These are phyloP conservation scores for Marmota flaviventris DNA, from an alignment of 2,113 vertebrate species.

Conservation along the genomic window DNA sequence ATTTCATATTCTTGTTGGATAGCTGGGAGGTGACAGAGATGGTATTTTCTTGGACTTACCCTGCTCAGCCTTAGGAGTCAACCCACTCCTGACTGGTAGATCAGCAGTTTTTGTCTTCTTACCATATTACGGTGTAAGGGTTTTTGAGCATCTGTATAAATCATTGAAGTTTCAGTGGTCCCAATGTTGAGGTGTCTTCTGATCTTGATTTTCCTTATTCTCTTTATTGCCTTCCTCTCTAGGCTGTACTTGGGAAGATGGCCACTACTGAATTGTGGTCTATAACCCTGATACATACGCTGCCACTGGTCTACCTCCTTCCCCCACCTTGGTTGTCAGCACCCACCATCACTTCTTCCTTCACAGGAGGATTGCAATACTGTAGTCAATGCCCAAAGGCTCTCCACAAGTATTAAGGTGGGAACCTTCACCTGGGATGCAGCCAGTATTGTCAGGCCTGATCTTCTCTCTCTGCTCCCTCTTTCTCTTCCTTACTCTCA, in stretches of 20 bases:
- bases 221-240: not conserved
- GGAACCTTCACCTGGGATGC: not conserved
- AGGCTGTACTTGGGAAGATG: not conserved
- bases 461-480: not conserved
- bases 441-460: not conserved
- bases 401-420: not conserved
- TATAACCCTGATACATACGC: no score
- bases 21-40: not conserved
- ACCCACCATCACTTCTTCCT: not conserved
- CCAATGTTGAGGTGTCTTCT: not conserved
- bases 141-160: no score
- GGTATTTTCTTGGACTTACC: not conserved
- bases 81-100: fast-evolving
- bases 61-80: no score
- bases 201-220: not conserved
- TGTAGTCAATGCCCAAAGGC: not conserved
- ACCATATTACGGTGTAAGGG: not conserved
- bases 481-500: no score
- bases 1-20: not conserved
- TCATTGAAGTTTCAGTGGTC: no score
- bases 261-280: no score
- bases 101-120: no score
- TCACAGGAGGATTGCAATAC: not conserved
- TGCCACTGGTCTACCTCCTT: not conserved
- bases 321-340: not conserved